A percentile compares a stretch with the other conserved stretches of the same genome.
phyloP scores from a whole-genome alignment of 2,797 vertebrate species.

The Aratinga solstitialis region DNA sequence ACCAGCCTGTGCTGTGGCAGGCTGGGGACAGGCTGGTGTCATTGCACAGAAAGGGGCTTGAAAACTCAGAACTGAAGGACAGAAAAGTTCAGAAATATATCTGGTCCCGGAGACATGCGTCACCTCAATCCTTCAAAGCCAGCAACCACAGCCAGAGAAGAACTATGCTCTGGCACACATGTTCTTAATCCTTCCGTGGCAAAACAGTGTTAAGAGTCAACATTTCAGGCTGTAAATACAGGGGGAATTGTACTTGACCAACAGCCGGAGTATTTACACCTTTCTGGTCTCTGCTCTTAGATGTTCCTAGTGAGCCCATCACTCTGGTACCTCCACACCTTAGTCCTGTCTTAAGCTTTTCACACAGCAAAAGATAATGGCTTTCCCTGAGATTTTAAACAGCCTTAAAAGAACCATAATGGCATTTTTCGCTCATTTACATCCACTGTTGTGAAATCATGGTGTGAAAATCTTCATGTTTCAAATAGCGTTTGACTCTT shows the following conservation, averaged over 20 bases:
- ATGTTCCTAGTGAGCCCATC: neutral
- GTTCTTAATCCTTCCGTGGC: neutral
- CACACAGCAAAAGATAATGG: neutral
- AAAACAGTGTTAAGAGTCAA: neutral
- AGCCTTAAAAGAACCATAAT: neutral
- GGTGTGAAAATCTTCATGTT: neutral
- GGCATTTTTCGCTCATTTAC: neutral
- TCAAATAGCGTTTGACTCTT: neutral
- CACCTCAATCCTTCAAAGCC: neutral
- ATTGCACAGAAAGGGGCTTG: neutral
- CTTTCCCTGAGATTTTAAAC: neutral
- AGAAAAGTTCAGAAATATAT: neutral
- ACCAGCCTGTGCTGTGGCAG: neutral
- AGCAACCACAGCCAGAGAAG: neutral
- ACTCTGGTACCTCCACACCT: neutral
- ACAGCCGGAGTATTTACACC: neutral
- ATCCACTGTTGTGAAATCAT: neutral
- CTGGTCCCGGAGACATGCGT: neutral
- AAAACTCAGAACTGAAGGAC: neutral
- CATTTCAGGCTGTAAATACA: neutral
- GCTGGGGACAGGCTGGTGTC: neutral
- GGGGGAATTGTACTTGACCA: neutral
- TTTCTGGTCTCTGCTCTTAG: neutral
- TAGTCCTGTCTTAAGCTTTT: neutral
- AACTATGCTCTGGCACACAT: neutral